phyloP scores from a whole-genome alignment of 2,113 vertebrate species.

The Australoheros scitulus region DNA sequence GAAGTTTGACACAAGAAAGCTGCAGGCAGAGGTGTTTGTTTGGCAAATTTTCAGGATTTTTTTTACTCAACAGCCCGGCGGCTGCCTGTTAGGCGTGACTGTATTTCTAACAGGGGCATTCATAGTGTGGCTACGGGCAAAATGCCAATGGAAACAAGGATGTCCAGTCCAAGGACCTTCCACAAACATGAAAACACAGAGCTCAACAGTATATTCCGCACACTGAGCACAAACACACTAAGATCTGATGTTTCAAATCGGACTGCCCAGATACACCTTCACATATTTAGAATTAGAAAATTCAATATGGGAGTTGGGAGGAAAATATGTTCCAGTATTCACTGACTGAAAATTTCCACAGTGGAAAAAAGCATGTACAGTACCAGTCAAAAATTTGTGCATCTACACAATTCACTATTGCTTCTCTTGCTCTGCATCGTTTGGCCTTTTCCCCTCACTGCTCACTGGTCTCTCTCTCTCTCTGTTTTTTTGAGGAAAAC shows the following conservation, averaged over 20 bases:
- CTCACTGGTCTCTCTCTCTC: neutral
- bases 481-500: neutral
- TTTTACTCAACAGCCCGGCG: neutral
- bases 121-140: slow-evolving; percentile 11
- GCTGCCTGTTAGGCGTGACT: neutral
- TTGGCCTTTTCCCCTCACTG: neutral
- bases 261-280: neutral
- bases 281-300: neutral
- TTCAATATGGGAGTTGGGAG: neutral
- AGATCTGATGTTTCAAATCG: neutral
- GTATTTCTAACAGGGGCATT: neutral
- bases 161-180: slow-evolving; percentile 3
- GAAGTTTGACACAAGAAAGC: neutral
- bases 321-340: neutral
- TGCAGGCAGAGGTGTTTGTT: neutral
- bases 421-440: neutral
- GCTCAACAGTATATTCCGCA: neutral
- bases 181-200: neutral
- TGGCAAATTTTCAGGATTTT: neutral
- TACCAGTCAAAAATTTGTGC: neutral
- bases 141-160: slow-evolving; percentile 42
- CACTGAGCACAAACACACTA: neutral
- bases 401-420: neutral
- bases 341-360: neutral
- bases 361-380: neutral